Evolutionary conservation across 2,113 vertebrate genomes (phyloP).

Genomic region (Natator depressus): DNA sequence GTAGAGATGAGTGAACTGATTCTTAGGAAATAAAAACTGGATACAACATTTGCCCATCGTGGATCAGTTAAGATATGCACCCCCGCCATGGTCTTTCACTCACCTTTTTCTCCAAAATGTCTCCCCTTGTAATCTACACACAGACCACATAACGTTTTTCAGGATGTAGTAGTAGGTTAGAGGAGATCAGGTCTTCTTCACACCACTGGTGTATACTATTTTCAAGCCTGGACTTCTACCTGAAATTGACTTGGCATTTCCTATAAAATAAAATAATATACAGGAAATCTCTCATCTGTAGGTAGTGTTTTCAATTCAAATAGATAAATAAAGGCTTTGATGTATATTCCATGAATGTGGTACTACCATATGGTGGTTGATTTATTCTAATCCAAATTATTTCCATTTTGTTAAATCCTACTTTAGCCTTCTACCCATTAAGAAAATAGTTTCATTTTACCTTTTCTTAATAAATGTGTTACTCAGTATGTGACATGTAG

Average conservation of each 20-base stretch:
- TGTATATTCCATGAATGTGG: not conserved
- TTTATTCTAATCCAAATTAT: not conserved
- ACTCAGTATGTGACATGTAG: not conserved
- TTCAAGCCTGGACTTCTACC: not conserved
- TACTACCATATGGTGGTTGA: too few species aligned
- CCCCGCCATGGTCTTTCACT: not conserved
- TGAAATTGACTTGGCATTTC: not conserved
- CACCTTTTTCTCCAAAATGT: not conserved
- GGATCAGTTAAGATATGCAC: not conserved
- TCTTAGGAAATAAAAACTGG: not conserved
- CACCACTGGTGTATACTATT: rapidly evolving
- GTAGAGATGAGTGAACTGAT: not conserved
- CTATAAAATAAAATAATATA: not conserved
- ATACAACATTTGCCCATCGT: not conserved
- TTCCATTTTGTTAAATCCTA: not conserved
- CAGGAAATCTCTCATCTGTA: not conserved
- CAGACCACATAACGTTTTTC: not conserved
- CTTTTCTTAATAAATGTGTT: not conserved
- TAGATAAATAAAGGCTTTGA: rapidly evolving
- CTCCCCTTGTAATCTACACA: not conserved
- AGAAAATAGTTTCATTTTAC: not conserved
- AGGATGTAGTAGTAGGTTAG: not conserved
- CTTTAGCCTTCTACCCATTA: not conserved
- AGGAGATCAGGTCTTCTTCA: not conserved
- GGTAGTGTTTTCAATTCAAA: not conserved